Evolutionary conservation across 2,113 vertebrate species (phyloP), one percentile per base, ranked within the genome.

Genomic region (Lota lota): DNA sequence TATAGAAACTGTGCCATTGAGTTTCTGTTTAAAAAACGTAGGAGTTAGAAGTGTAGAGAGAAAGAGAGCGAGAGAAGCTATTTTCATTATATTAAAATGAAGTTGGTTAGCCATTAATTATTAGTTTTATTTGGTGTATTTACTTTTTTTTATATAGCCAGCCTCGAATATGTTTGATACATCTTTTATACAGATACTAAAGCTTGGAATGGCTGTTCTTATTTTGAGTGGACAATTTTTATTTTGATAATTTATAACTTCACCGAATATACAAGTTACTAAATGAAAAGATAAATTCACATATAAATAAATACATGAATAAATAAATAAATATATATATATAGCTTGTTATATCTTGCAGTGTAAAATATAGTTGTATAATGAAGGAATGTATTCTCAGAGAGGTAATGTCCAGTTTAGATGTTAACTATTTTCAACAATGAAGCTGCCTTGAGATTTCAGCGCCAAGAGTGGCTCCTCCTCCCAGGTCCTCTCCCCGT

Each of bases 101-200:
- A 74, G 65, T 18, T 62, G 58, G 20, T 79, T 33, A 33, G 19
- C 5, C 15, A 67, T 79, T 78, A 8, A 64, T 83, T 75, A 65
- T 76, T 78, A 53, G n/a, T 73, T 76, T 79, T 64, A 53, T 73
- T 50, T 24, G 61, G 18, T 63, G 76, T 69, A n/a, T 71, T 75
- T 75, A 40, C 3, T 83, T 88, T 88, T 85, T 87, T 88, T 85
- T 87, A 72, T 85, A 81, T 76, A 87, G 61, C 74, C 78, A 73
- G 62, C 33, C 82, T 83, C 19, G 80, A 75, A 81, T 72, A 75
- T 80, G 74, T 88, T 90, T 86, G 79, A 77, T 88, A 87, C 83
- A 87, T 89, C 65, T 84, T 83, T 90, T 88, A 83, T 89, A 84
- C 71, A 78, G 61, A 72, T 79, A 66, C 74, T 74, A 69, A 85